Conservation (phyloP, 1,140 invertebrate species). For the Drosophila nasuta region DNA sequence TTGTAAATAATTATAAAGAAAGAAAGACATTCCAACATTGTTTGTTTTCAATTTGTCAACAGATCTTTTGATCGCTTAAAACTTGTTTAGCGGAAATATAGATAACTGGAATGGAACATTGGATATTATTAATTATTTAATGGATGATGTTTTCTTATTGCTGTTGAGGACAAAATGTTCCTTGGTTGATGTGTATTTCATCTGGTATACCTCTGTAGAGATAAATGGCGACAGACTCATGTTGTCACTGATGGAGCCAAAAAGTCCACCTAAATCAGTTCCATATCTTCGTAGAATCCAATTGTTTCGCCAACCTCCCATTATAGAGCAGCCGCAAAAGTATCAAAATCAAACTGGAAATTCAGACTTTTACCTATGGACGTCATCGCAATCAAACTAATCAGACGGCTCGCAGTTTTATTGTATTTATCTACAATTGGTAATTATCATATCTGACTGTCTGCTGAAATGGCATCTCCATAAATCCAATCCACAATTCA, state of each 20-base stretch:
- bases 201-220: too few relatives aligned
- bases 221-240: too few relatives aligned
- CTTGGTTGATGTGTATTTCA: too few relatives aligned
- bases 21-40: conserved; percentile 84
- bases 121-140: too few relatives aligned
- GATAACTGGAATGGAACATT: too few relatives aligned
- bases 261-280: too few relatives aligned
- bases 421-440: neutral
- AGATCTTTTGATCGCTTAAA: neutral
- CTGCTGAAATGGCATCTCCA: neutral
- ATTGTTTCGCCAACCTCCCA: too few relatives aligned
- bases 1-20: conserved; percentile 85
- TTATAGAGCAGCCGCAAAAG: neutral
- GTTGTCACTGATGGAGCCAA: too few relatives aligned
- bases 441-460: neutral
- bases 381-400: conserved; percentile 13
- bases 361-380: neutral
- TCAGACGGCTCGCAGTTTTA: neutral
- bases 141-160: conserved; percentile 88
- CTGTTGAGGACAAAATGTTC: too few relatives aligned
- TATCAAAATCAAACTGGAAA: neutral
- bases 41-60: conserved; percentile 64
- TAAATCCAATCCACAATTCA: neutral
- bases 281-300: too few relatives aligned
- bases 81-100: too few relatives aligned